Percentiles rank a stretch among this genome's conserved stretches.
phyloP scores from a whole-genome alignment of 2,113 vertebrate genomes.

The Chaetura pelagica region DNA sequence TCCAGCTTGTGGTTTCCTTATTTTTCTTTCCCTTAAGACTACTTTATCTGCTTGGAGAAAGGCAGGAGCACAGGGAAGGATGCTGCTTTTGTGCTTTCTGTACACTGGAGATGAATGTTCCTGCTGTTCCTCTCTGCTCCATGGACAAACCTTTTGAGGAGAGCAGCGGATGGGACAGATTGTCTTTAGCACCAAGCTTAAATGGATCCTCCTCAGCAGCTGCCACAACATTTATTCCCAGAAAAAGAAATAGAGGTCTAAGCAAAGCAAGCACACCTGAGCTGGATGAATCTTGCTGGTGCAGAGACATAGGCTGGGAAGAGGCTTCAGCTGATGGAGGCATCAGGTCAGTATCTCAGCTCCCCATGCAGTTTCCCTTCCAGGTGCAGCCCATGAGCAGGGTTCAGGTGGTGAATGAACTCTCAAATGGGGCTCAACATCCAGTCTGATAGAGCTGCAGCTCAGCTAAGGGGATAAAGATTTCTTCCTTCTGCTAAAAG shows the following conservation, averaged over 20 bases:
- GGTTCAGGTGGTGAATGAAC: neutral
- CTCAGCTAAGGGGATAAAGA: neutral
- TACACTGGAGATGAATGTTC: neutral
- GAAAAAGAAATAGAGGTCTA: neutral
- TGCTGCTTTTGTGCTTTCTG: neutral
- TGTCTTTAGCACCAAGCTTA: neutral
- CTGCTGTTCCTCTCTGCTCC: neutral
- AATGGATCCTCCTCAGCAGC: neutral
- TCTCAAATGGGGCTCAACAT: neutral
- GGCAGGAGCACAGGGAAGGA: neutral
- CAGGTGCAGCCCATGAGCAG: neutral
- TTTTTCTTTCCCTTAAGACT: constrained; percentile 23
- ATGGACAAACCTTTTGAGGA: fast-evolving
- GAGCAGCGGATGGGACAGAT: neutral
- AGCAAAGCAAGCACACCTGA: neutral
- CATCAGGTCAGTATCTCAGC: fast-evolving
- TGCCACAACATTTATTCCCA: neutral
- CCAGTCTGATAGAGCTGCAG: neutral
- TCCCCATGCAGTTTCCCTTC: neutral
- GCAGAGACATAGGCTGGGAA: neutral
- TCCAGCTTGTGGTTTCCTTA: constrained; percentile 47
- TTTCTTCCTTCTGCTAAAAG: neutral
- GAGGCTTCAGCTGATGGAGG: neutral
- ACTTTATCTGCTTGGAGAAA: neutral
- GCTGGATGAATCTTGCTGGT: neutral